Evolutionary conservation across 92 coral and sea anemone genomes (phyloP).

Genomic region (Bergia puertoricense): DNA sequence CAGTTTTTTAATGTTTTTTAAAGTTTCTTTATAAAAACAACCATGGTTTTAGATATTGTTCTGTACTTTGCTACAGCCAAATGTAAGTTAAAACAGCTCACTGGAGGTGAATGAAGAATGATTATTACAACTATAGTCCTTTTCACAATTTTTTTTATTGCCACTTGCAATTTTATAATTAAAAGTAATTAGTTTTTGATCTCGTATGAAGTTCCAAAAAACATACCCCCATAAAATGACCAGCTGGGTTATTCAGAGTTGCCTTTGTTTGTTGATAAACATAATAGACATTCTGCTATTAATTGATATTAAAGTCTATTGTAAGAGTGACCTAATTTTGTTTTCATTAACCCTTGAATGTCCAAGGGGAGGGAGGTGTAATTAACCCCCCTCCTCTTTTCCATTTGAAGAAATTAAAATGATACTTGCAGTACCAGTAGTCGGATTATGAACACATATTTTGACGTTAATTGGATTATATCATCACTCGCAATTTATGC

Average conservation of each 20-base stretch:
- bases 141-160: conserved; percentile 13
- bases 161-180: conserved; percentile 14
- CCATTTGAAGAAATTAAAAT: too few species aligned
- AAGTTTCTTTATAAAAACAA: conserved; percentile 13
- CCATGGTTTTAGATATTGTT: conserved; percentile 15
- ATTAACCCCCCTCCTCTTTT: too few species aligned
- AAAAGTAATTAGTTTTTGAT: conserved; percentile 13
- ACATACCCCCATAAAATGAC: conserved; percentile 10
- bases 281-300: not conserved
- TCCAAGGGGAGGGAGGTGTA: too few species aligned
- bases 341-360: too few species aligned
- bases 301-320: conserved; percentile 5
- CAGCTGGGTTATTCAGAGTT: conserved; percentile 7
- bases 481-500: too few species aligned
- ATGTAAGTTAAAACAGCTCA: conserved; percentile 15
- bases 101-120: conserved; percentile 17
- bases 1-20: conserved; percentile 13
- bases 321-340: conserved; percentile 1
- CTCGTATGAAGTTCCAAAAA: conserved; percentile 5
- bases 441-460: too few species aligned
- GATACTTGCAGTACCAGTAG: too few species aligned
- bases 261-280: conserved; percentile 5
- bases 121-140: conserved; percentile 14
- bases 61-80: conserved; percentile 14
- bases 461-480: too few species aligned